phyloP scores from a whole-genome alignment of 2,797 vertebrate species.

The Periparus ater region DNA sequence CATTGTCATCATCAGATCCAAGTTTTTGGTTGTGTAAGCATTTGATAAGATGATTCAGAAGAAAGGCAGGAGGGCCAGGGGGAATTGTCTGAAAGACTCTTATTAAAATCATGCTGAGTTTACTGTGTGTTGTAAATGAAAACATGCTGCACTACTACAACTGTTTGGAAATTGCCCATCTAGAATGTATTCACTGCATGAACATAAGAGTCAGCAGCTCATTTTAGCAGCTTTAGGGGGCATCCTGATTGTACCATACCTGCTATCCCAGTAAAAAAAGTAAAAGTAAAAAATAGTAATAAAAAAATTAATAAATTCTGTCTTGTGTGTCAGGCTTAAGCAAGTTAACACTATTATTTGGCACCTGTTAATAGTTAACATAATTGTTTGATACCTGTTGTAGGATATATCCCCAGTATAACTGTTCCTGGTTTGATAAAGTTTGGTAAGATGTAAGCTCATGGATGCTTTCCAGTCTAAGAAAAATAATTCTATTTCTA shows the following conservation, averaged over 20 bases:
- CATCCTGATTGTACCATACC: neutral
- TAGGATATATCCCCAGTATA: neutral
- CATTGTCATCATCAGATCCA: neutral
- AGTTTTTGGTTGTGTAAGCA: neutral
- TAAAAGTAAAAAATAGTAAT: neutral
- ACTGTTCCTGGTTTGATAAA: neutral
- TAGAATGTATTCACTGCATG: constrained; percentile 7
- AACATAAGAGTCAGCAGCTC: constrained; percentile 11
- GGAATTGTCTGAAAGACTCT: neutral
- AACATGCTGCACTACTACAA: neutral
- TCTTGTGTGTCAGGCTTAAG: neutral
- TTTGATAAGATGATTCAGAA: neutral
- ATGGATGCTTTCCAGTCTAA: neutral
- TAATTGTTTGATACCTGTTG: neutral
- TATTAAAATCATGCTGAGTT: constrained; percentile 14
- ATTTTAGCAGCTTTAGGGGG: constrained; percentile 4
- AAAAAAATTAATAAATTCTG: neutral
- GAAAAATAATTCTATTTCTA: neutral
- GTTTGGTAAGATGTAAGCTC: neutral
- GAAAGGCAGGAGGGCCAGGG: neutral
- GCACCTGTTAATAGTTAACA: neutral
- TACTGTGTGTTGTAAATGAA: neutral
- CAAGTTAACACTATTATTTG: neutral
- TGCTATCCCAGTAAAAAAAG: neutral
- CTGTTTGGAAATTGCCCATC: neutral